Evolutionary conservation across 92 coral and sea anemone genomes (phyloP), one percentile per base, ranked within the genome.

Genomic region (Virgularia gustaviana): DNA sequence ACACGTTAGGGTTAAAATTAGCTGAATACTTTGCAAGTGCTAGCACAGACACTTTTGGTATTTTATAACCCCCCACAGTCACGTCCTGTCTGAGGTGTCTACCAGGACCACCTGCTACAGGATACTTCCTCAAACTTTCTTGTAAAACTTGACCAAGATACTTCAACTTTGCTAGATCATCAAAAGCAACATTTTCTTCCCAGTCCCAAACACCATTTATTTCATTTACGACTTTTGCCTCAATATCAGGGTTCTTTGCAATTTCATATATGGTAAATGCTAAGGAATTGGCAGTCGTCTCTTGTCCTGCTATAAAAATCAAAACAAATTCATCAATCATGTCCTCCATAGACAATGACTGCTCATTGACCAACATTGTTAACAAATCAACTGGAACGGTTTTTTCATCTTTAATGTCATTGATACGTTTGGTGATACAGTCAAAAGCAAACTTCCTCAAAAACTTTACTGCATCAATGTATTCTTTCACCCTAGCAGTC

Each of bases 71-170:
- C 9, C 88, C 88, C 32, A 91, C 28, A 19, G 73, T 78, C 19
- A 80, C 88, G 16, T 84, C 84, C 41, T 78, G 75, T 45, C 47
- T 52, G 19, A 88, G 49, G 1, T 76, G 29, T 15, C 87, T 87
- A 22, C 88, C 70, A 0, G 85, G 72, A 3, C 85, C 81, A 11
- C 54, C 16, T 2, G 83, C 77, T 0, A 95, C 91, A 24, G 97
- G 96, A 47, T 86, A 90, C 23, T 74, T 68, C 25, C 96, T 65
- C 0, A 88, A 79, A 7, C 91, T 66, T 73, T 91, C 97, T 65
- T 91, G 87, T 6, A 91, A 86, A 0, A 87, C 81, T 79, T 89
- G 88, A 27, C 91, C 89, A 25, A 88, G 87, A 49, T 83, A 91
- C 28, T 83, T 85, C 38, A 91, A 87, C 19, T 89, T 91, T 7